Evolutionary conservation across 1,140 invertebrate species (phyloP), one percentile per base, ranked within the genome.

Genomic region (Magallana ariakensis): DNA sequence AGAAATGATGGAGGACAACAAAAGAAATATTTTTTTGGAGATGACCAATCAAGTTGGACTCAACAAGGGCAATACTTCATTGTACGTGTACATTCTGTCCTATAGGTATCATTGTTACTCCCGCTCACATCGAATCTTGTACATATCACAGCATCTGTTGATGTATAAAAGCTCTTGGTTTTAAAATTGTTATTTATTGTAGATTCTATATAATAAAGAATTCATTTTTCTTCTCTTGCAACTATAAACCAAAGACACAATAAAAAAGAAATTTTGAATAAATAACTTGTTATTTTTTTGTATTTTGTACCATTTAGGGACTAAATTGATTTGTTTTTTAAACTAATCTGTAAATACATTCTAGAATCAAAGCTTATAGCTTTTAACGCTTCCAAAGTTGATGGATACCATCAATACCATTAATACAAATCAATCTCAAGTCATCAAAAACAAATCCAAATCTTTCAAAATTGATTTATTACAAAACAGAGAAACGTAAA

Each of bases 71-170:
- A 46, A 46, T 46, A 46, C 0, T 46, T 46, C 33, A 46, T 5
- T 46, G 2, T 46, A 46, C 5, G 33, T 46, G 33, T 46, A 46
- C 33, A 46, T 46, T 46, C 33, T 46, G 33, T 46, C 2, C 5
- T 46, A 46, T 2, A 46, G 33, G 33, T 46, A 46, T 46, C 33
- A 46, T 5, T 46, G 33, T 2, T 46, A 46, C 33, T 46, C 33
- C 33, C 2, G 33, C 33, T 75, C 66, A 75, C 66, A 75, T 75
- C 26, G 66, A 75, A 75, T 10, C 66, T 75, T 75, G 9, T 75
- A 75, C 66, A 75, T 75, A 75, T 75, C 66, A 75, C 8, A 46
- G 33, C 9, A 11, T 26, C 33, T 75, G 66, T 75, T 22, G 22
- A 75, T 75, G 22, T 33, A 46, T 46, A 46, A 11, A 75, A 75